Evolutionary conservation across 2,888 invertebrate genomes (phyloP), one percentile per base, ranked within the genome.

Genomic region (Erebia palarica): DNA sequence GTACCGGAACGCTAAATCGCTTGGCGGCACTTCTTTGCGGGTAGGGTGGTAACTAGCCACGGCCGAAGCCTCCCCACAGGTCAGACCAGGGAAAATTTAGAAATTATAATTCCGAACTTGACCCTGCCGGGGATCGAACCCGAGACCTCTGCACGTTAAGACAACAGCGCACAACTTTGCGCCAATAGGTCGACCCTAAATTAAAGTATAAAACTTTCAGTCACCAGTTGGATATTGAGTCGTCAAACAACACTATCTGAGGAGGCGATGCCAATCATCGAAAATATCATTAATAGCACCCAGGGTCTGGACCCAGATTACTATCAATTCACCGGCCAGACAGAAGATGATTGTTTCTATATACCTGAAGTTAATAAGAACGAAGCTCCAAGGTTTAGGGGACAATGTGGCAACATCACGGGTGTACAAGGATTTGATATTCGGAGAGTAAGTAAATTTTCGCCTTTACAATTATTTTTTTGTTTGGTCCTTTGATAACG

Each of bases 211-310:
- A 44, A 13, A 58, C 1, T 69, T 73, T 8, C 80, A 93, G 92
- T 92, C 0, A 79, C 80, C 76, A 92, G 92, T 75, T 92, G 92
- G 92, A 89, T 89, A 73, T 76, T 92, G 0, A 88, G 91, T 71
- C 83, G 88, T 76, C 77, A 65, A 1, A 77, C 73, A 1, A 77
- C 83, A 0, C 79, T 91, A 0, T 84, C 75, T 47, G 3, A 65
- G 3, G 72, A 73, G 61, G 84, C 85, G 0, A 75, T 76, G 9
- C 71, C 68, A 7, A 77, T 75, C 1, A 88, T 93, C 7, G 74
- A 84, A 44, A 61, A 68, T 0, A 77, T 80, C 0, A 81, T 93
- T 9, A 53, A 10, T 3, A 75, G 71, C n/a, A 91, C 89, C 1
- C 84, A 86, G 73, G 92, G 91, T 65, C 87, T 92, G 0, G 53